phyloP scores from a whole-genome alignment of 2,888 invertebrate species.

The Phasia obesa region DNA sequence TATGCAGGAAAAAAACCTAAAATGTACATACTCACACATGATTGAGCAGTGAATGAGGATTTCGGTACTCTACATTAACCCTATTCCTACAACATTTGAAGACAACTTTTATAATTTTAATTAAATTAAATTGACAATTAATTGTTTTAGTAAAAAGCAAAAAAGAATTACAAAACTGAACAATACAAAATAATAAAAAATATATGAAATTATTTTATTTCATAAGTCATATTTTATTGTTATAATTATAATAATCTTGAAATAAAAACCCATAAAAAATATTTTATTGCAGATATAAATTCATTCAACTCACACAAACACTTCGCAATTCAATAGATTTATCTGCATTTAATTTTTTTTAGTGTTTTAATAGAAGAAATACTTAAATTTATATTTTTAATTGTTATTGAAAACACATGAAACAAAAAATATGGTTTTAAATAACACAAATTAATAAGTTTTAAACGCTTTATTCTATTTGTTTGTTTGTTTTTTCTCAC shows the following conservation, averaged over 20 bases:
- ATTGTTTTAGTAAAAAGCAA: background rate
- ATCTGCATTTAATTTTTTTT: no score
- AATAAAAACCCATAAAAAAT: background rate
- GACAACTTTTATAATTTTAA: background rate
- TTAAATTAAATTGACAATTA: background rate
- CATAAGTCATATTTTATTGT: background rate
- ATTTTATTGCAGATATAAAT: background rate
- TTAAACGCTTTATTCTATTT: background rate
- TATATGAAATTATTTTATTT: background rate
- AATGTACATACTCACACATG: no score
- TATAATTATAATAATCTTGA: background rate
- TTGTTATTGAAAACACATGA: no score
- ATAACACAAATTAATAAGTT: background rate
- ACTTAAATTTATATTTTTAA: no score
- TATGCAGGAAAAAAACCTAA: no score
- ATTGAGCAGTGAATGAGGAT: no score
- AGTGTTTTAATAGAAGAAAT: no score
- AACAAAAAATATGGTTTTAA: no score
- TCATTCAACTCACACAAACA: background rate
- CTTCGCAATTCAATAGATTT: no score
- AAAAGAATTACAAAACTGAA: background rate
- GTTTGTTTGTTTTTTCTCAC: background rate
- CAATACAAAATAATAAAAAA: background rate
- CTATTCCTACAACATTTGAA: conserved; percentile 19
- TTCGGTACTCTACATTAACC: no score